Conservation (phyloP, 30 jellyfish, hydroid and myxozoan genomes). For the Turritopsis rubra region DNA sequence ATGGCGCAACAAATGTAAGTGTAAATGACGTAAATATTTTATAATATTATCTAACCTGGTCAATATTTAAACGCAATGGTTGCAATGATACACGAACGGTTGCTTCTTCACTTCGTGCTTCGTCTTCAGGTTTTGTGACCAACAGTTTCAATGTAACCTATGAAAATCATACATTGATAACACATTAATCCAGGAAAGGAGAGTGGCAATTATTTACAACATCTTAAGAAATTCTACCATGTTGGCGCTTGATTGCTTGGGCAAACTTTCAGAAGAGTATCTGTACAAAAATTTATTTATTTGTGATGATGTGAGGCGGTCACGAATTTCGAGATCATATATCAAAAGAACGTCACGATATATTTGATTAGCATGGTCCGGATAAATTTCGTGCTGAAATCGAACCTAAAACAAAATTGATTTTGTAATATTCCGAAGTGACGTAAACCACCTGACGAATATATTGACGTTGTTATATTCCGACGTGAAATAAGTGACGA, state of each 20-base stretch:
- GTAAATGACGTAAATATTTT: neutral
- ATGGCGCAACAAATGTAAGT: neutral
- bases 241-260: constrained; percentile 87
- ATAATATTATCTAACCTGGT: constrained; percentile 56
- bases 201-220: neutral
- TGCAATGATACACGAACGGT: constrained; percentile 82
- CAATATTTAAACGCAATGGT: constrained; percentile 82
- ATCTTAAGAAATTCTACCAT: constrained; percentile 40
- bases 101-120: constrained; percentile 83
- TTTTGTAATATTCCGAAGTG: neutral
- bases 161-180: neutral
- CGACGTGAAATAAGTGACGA: too few relatives aligned
- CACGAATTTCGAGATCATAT: constrained; percentile 86
- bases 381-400: constrained; percentile 87
- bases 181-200: neutral
- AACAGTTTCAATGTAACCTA: constrained; percentile 63
- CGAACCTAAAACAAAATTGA: constrained; percentile 52
- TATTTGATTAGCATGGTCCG: constrained; percentile 61
- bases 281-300: constrained; percentile 85
- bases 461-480: neutral
- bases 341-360: constrained; percentile 85
- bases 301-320: constrained; percentile 75
- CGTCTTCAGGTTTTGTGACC: constrained; percentile 88
- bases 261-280: constrained; percentile 79
- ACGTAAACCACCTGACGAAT: neutral